Conservation (phyloP, 2,113 vertebrate genomes). For the Bos javanicus region DNA sequence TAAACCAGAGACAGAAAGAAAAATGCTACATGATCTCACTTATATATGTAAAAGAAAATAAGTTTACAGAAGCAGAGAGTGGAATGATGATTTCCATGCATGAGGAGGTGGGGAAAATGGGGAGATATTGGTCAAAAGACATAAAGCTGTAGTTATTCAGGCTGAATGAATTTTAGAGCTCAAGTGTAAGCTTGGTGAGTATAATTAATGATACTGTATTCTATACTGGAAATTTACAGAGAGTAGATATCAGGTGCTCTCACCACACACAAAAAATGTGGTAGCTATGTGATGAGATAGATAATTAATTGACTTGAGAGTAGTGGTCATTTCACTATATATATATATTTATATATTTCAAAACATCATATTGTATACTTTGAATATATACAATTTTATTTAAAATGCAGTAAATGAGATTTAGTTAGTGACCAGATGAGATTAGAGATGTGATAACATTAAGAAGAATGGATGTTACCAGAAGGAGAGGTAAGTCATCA, state of each 20-base stretch:
- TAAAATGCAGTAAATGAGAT: background rate
- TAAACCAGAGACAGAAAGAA: background rate
- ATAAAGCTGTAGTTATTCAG: background rate
- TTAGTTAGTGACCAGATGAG: background rate
- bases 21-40: background rate
- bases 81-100: background rate
- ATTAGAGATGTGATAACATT: background rate
- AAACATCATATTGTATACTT: background rate
- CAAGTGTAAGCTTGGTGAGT: background rate
- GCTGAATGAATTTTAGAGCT: background rate
- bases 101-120: background rate
- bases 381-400: background rate
- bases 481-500: background rate
- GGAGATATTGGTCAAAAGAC: background rate
- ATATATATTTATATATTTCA: background rate
- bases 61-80: background rate
- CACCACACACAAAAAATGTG: background rate
- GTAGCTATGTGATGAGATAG: background rate
- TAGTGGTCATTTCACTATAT: background rate
- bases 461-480: background rate
- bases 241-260: background rate
- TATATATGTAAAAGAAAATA: background rate
- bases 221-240: background rate
- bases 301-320: background rate
- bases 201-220: background rate